phyloP scores from a whole-genome alignment of 2,888 invertebrate genomes.

The Monoplex corrugatus region DNA sequence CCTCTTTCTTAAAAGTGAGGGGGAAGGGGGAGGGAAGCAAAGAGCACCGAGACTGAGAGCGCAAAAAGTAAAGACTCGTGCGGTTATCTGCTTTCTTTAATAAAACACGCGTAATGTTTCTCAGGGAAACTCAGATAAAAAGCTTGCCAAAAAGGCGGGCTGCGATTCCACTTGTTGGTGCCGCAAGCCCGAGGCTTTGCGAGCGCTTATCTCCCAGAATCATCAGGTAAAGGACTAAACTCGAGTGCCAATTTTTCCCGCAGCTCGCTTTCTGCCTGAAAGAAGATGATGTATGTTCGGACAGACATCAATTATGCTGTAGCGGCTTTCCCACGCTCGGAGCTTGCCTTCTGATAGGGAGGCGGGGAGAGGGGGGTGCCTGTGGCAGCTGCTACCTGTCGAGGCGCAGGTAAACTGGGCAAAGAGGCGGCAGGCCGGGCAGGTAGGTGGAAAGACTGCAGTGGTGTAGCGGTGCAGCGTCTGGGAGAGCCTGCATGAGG shows the following conservation, averaged over 20 bases:
- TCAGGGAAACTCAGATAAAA: background rate
- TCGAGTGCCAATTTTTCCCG: background rate
- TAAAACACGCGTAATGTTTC: conserved; percentile 22
- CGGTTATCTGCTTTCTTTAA: background rate
- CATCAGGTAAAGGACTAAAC: conserved; percentile 21
- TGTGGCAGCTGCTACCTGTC: conserved; percentile 29
- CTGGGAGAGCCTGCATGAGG: too few relatives aligned
- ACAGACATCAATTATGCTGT: conserved; percentile 37
- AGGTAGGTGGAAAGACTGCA: too few relatives aligned
- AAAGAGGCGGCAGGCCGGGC: too few relatives aligned
- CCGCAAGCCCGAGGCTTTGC: background rate
- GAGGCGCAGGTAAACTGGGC: conserved; percentile 18
- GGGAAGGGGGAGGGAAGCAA: too few relatives aligned
- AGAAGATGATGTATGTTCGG: conserved; percentile 46
- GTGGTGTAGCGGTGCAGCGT: too few relatives aligned
- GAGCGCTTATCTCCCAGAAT: conserved; percentile 14
- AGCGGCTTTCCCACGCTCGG: conserved; percentile 45
- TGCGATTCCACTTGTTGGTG: conserved; percentile 12
- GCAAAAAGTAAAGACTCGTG: too few relatives aligned
- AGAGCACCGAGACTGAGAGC: too few relatives aligned
- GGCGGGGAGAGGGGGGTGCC: background rate
- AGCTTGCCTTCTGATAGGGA: background rate
- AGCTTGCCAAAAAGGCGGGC: background rate
- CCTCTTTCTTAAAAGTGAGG: too few relatives aligned
- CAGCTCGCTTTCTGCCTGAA: conserved; percentile 42